These are phyloP conservation scores for Trididemnum miniatum DNA, from an alignment of 23 tunicate genomes.

Conservation along the genomic window DNA sequence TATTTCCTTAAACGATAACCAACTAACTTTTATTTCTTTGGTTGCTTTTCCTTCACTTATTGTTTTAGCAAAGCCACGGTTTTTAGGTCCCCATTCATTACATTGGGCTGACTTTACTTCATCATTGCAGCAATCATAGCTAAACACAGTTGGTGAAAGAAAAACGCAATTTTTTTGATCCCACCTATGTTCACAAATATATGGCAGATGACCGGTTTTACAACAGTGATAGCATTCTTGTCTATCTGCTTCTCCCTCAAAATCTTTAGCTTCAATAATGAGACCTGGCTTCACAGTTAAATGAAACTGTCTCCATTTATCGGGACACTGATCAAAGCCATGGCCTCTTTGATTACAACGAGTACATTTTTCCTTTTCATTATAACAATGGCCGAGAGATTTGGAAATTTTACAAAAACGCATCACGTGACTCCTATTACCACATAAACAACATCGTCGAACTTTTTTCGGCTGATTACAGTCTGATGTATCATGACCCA, in stretches of 20 bases:
- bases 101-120: too few species aligned
- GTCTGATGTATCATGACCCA: conserved; percentile 14
- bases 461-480: conserved; percentile 28
- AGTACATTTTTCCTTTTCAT: background rate
- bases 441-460: conserved; percentile 33
- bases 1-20: too few species aligned
- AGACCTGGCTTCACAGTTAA: conserved; percentile 32
- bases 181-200: background rate
- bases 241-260: background rate
- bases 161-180: background rate
- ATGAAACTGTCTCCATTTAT: conserved; percentile 53
- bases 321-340: conserved; percentile 23
- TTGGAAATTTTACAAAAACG: background rate
- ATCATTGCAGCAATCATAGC: background rate
- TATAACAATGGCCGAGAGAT: background rate
- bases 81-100: too few species aligned
- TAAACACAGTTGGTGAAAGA: background rate
- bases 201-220: background rate
- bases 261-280: background rate
- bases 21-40: too few species aligned
- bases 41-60: too few species aligned
- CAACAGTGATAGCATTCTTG: background rate
- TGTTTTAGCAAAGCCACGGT: too few species aligned
- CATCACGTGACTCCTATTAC: background rate
- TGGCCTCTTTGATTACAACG: conserved; percentile 30